Conservation (phyloP, 2,888 invertebrate species). For the Flabesymbios commensalis region DNA sequence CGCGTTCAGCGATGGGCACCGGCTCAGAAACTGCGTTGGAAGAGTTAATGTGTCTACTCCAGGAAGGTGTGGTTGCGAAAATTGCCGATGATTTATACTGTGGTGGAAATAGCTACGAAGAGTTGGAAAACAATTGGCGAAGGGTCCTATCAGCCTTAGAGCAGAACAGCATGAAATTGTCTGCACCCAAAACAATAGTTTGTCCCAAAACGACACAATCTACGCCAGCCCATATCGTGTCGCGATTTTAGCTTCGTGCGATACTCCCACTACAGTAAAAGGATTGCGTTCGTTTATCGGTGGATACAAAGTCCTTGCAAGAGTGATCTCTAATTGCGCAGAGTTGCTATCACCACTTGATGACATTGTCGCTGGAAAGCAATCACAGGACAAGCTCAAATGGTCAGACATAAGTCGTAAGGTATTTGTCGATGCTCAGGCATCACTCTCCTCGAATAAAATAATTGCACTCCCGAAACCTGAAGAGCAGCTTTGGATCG, state of each 20-base stretch:
- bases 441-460: background rate
- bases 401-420: constrained; percentile 15
- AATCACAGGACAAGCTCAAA: constrained; percentile 19
- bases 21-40: constrained; percentile 38
- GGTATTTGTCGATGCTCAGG: constrained; percentile 14
- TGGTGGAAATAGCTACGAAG: no score
- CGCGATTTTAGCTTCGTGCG: background rate
- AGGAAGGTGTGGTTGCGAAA: constrained; percentile 22
- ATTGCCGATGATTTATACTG: constrained; percentile 30
- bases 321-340: constrained; percentile 15
- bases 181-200: constrained; percentile 23
- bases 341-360: constrained; percentile 15
- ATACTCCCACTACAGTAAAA: constrained; percentile 5
- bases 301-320: constrained; percentile 18
- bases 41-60: constrained; percentile 33
- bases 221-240: constrained; percentile 21
- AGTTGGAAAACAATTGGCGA: constrained; percentile 10
- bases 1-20: constrained; percentile 39
- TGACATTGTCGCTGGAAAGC: constrained; percentile 6
- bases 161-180: constrained; percentile 11
- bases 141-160: constrained; percentile 16
- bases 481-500: constrained; percentile 22
- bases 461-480: constrained; percentile 17
- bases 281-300: constrained; percentile 15
- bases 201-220: constrained; percentile 13